Evolutionary conservation across 2,888 invertebrate genomes (phyloP), one percentile per base, ranked within the genome.

Genomic region (Belgica antarctica): DNA sequence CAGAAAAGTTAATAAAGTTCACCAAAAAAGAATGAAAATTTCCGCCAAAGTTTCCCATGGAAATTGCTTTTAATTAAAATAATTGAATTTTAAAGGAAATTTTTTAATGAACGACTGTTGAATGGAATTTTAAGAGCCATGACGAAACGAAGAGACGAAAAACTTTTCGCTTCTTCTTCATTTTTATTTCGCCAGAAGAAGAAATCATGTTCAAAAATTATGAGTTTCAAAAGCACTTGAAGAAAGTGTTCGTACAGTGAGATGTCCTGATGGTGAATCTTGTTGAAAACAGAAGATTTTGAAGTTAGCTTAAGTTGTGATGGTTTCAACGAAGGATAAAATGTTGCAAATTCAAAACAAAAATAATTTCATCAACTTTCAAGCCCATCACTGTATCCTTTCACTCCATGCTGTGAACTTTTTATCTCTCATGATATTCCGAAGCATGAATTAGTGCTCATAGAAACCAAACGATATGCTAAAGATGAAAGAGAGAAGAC

Each of bases 31-130:
- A 46, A 46, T 15, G 22, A 52, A 63, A 63, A 63, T 36, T 63
- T 63, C 36, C 25, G 27, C n/a, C n/a, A 66, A 25, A 66, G 10
- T 27, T 47, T 47, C 46, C 52, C 41, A 41, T 19, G 31, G 7
- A 27, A 46, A 65, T 65, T 46, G 24, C 47, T 68, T 68, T 57
- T 68, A 68, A 68, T 68, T 68, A 68, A 57, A 57, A 68, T 68
- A 68, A 68, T 68, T 68, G 52, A 68, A 68, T 68, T 57, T 57
- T 57, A 10, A 4, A 27, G 46, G 47, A 46, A 46, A 46, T 19
- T 47, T 65, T 66, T 31, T 66, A 66, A 66, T 52, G 66, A 66
- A 66, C 52, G 66, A 68, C 57, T 68, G 68, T 68, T 68, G 68
- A 68, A 68, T 68, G 27, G 28, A 57, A 34, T 57, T 57, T 57